Base-by-base conservation (phyloP, 1,140 invertebrate genomes). In the Colletes latitarsis region DNA sequence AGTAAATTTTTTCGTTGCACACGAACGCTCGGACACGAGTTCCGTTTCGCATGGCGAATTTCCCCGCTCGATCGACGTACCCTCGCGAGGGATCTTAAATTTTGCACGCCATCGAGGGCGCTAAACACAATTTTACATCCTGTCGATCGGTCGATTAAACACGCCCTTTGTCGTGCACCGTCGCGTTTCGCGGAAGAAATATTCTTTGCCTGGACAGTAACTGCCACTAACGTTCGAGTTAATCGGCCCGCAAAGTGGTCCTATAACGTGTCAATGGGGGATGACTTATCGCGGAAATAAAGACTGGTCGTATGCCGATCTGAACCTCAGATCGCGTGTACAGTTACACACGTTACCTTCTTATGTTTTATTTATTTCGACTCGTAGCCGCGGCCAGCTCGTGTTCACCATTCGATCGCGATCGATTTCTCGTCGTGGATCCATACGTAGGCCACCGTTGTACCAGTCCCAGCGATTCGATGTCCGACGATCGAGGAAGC, bases 221-320 rank as follows among this genome's bases (percentile, higher is more conserved):
- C 63, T 46, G 64, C 30, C 63, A 15, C 63, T 58, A 66, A 76
- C 46, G 63, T 76, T 10, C 52, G 49, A 46, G 74, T 68, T 76
- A 66, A 66, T 67, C 63, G 62, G 30, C 4, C 63, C 39, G 53
- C 62, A 39, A 55, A 58, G 57, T 43, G 49, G 64, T n/a, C 39
- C 68, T 55, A 78, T 72, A 78, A 72, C 77, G 58, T 30, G 68
- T 64, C 77, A 30, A 78, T 70, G 46, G 46, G 1, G 49, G 57
- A 72, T 73, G 69, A 78, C 77, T 78, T 78, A 78, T 79, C 60
- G 70, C 19, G 46, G 69, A 64, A 64, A 79, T 73, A 79, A 79
- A 73, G 58, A 64, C 49, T 8, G 39, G n/a, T n/a, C 46, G 63
- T 19, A 30, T 10, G 14, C n/a, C 68, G 77, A 78, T 78, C 68